phyloP scores from a whole-genome alignment of 2,888 invertebrate species.

The Omphaloscelis lunosa region DNA sequence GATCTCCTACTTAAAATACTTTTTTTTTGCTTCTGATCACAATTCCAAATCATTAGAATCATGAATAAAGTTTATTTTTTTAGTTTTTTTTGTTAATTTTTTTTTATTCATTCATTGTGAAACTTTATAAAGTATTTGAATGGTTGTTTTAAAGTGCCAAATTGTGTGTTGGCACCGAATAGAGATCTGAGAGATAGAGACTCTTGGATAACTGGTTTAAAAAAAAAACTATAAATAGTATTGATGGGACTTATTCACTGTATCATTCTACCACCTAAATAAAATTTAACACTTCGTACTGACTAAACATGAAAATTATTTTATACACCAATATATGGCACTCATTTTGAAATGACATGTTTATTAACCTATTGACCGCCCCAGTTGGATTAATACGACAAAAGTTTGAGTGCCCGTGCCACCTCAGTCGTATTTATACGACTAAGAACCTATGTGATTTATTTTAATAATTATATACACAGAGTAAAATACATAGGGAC shows the following conservation, averaged over 20 bases:
- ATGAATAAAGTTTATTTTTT: slow-evolving; percentile 11
- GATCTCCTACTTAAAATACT: slow-evolving; percentile 25
- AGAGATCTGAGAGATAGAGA: too few species aligned
- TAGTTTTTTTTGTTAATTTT: neutral
- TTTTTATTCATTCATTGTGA: slow-evolving; percentile 5
- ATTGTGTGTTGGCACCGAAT: slow-evolving; percentile 16
- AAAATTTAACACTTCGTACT: slow-evolving; percentile 53
- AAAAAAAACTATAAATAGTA: slow-evolving; percentile 32
- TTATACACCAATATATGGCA: slow-evolving; percentile 68
- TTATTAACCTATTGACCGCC: slow-evolving; percentile 16
- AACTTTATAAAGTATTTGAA: slow-evolving; percentile 8
- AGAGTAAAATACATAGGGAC: too few species aligned
- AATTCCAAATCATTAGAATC: slow-evolving; percentile 38
- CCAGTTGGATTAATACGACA: neutral
- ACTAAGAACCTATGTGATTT: too few species aligned
- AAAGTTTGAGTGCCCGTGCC: neutral
- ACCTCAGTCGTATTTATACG: neutral
- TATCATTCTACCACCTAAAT: slow-evolving; percentile 51
- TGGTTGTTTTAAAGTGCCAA: neutral
- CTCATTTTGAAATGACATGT: slow-evolving; percentile 55
- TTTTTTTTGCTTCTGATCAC: slow-evolving; percentile 40
- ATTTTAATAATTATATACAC: too few species aligned
- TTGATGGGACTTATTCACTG: slow-evolving; percentile 50
- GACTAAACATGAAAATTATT: slow-evolving; percentile 62
- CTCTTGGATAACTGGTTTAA: slow-evolving; percentile 7